Evolutionary conservation across 30 jellyfish, hydroid and myxozoan genomes (phyloP).

Genomic region (Chrysaora quinquecirrha): DNA sequence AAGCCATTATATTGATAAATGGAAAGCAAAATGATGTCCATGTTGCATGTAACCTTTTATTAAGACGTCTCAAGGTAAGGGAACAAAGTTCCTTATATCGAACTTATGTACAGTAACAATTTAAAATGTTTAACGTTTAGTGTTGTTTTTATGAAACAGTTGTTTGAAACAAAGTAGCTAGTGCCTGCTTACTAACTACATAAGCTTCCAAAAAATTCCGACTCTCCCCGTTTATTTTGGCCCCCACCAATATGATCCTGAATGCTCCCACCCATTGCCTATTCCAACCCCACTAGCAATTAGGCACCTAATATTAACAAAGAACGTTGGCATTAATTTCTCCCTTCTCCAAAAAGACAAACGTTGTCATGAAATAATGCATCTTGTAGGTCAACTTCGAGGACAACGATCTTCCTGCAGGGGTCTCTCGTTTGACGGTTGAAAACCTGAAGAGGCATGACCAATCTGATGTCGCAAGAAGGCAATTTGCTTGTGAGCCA

Average conservation of each 20-base stretch:
- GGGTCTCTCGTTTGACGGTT: not conserved
- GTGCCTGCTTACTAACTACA: not conserved
- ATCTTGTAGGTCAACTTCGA: not conserved
- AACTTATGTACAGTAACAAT: too few species aligned
- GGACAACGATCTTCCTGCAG: not conserved
- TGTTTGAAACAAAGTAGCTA: not conserved
- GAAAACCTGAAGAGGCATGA: not conserved
- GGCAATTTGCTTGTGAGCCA: conserved; percentile 12
- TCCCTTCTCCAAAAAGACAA: not conserved
- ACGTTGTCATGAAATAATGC: not conserved
- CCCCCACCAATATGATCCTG: too few species aligned
- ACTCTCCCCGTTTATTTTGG: not conserved
- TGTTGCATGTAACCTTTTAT: not conserved
- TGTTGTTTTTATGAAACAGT: not conserved
- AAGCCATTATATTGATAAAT: not conserved
- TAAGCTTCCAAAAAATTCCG: not conserved
- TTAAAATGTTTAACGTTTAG: too few species aligned
- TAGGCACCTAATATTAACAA: not conserved
- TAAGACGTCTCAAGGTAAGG: not conserved
- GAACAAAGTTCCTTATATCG: too few species aligned
- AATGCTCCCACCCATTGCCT: too few species aligned
- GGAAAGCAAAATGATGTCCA: not conserved
- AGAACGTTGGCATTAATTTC: not conserved
- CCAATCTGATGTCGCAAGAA: not conserved
- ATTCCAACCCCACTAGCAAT: too few species aligned